phyloP scores from a whole-genome alignment of 2,888 invertebrate genomes.

The Stenchaetothrips biformis region DNA sequence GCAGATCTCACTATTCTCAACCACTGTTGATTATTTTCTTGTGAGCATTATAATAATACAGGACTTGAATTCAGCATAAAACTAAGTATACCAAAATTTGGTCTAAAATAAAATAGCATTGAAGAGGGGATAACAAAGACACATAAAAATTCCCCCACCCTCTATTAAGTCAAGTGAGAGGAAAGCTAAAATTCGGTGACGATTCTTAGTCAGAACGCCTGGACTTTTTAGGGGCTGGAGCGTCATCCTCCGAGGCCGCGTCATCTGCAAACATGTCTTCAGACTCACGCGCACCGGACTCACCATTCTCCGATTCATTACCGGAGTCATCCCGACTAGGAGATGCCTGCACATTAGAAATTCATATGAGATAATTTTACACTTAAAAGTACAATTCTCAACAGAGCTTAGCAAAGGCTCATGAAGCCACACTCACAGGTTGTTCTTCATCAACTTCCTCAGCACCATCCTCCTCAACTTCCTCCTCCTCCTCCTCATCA shows the following conservation, averaged over 20 bases:
- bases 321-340: background rate
- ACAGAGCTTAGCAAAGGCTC: background rate
- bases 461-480: background rate
- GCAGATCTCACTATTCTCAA: too few relatives aligned
- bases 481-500: background rate
- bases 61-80: too few relatives aligned
- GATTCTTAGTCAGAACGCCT: background rate
- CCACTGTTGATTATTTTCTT: too few relatives aligned
- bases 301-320: background rate
- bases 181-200: background rate
- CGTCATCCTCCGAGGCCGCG: background rate
- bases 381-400: background rate
- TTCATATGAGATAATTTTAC: background rate
- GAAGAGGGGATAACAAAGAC: too few relatives aligned
- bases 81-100: too few relatives aligned
- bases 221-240: background rate
- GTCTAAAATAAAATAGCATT: too few relatives aligned
- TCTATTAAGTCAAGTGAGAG: background rate
- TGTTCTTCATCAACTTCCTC: background rate
- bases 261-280: background rate
- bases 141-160: too few relatives aligned
- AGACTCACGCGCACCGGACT: background rate
- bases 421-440: background rate
- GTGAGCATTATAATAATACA: too few relatives aligned
- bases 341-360: background rate